Evolutionary conservation across 2,797 vertebrate species (phyloP).

Genomic region (Sparidentex hasta): DNA sequence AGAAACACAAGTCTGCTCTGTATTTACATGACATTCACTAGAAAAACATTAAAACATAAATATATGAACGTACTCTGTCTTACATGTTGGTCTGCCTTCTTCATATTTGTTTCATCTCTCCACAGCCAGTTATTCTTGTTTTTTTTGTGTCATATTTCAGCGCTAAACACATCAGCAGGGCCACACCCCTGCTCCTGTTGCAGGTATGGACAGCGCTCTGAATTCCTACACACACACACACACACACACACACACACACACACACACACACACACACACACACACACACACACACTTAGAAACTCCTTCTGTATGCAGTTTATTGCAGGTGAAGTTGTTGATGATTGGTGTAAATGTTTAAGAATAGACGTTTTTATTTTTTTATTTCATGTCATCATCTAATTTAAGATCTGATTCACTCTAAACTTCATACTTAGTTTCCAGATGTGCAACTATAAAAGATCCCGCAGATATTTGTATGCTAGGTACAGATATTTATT

Average conservation of each 20-base stretch:
- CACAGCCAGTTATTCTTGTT: neutral
- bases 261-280: conserved; percentile 25
- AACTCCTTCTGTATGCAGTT: no score
- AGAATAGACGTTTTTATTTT: no score
- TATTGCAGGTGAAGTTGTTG: no score
- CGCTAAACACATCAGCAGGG: conserved; percentile 39
- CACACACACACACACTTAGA: conserved; percentile 7
- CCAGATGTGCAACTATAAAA: no score
- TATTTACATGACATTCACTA: neutral
- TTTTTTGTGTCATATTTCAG: conserved; percentile 37
- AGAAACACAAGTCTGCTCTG: neutral
- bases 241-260: conserved; percentile 30
- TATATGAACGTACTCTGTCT: neutral
- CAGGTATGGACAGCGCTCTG: conserved; percentile 66
- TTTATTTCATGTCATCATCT: no score
- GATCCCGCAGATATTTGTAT: no score
- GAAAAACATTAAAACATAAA: neutral
- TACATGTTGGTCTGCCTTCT: neutral
- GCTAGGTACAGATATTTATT: no score
- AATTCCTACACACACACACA: conserved; percentile 63
- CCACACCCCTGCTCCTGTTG: conserved; percentile 60
- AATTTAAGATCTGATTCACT: no score
- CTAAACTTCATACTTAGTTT: no score
- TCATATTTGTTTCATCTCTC: conserved; percentile 2
- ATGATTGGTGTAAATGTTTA: no score